Evolutionary conservation across 1,140 invertebrate species (phyloP), one percentile per base, ranked within the genome.

Genomic region (Pogonus chalceus): DNA sequence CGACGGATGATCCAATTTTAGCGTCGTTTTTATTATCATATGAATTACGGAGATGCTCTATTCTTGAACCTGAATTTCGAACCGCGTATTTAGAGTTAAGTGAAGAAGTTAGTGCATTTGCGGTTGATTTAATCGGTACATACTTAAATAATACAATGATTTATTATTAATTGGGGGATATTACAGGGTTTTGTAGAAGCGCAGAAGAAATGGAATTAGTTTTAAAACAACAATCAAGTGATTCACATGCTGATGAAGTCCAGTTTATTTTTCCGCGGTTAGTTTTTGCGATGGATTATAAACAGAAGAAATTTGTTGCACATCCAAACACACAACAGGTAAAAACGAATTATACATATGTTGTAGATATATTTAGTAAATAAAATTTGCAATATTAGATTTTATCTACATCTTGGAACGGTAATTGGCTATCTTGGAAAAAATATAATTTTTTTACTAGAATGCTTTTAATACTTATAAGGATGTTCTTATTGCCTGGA

Each of bases 281-380:
- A 1, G 75, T 84, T 50, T 66, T 87, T 51, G 85, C 84, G 0
- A 75, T 88, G 54, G 82, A 85, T 62, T 81, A 79, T 61, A 79
- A 81, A 58, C 84, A 88, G 60, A 87, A 85, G 63, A 76, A 76
- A 63, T 87, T 88, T 62, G 82, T 88, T 0, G 81, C 85, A 1
- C 83, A 88, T 67, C 78, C 83, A 0, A 83, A 86, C 60, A 80
- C 83, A 18, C 86, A 88, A 66, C 81, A 85, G 65, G 75, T 83
- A 58, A 2, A 35, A 18, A n/a, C n/a, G n/a, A 10, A 20, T n/a
- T 23, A 31, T 14, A 31, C 26, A 12, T 43, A 16, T 12, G 7
- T 35, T 55, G 14, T 53, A 23, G 12, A 12, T 53, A 51, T 20
- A 14, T 43, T 12, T 43, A 9, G 18, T 43, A 16, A 43, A 20